Evolutionary conservation across 2,888 invertebrate species (phyloP).

Genomic region (Sceliomorpha sp.): DNA sequence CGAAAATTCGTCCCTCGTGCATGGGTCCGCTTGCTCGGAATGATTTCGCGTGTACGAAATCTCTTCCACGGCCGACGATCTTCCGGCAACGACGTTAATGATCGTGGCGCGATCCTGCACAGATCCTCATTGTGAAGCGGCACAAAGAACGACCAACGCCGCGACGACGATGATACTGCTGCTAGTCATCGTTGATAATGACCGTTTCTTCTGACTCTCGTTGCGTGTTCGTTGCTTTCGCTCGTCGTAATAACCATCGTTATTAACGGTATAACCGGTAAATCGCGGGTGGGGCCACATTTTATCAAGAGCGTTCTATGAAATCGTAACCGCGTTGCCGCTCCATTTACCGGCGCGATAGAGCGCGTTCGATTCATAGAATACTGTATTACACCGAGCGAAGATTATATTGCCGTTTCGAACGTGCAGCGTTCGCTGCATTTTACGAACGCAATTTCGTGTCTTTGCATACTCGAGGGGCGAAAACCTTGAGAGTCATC

Average conservation of each 20-base stretch:
- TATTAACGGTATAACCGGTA: slow-evolving; percentile 62
- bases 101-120: slow-evolving; percentile 66
- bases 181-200: slow-evolving; percentile 75
- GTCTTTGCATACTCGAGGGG: too few relatives aligned
- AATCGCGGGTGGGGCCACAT: slow-evolving; percentile 23
- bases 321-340: slow-evolving; percentile 42
- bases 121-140: slow-evolving; percentile 49
- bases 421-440: too few relatives aligned
- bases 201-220: slow-evolving; percentile 62
- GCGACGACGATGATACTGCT: slow-evolving; percentile 67
- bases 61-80: slow-evolving; percentile 22
- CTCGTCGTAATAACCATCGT: slow-evolving; percentile 66
- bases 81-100: slow-evolving; percentile 60
- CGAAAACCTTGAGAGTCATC: too few relatives aligned
- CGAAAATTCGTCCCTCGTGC: slow-evolving; percentile 11
- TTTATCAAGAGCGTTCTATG: slow-evolving; percentile 44
- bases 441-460: too few relatives aligned
- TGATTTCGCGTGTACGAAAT: slow-evolving; percentile 51
- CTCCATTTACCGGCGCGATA: too few relatives aligned
- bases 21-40: slow-evolving; percentile 18
- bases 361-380: too few relatives aligned
- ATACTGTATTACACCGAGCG: too few relatives aligned
- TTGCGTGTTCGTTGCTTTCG: slow-evolving; percentile 55
- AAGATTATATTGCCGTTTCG: too few relatives aligned
- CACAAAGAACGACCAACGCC: slow-evolving; percentile 65